Conservation (phyloP, 2,888 invertebrate species). For the Melanostoma mellinum region DNA sequence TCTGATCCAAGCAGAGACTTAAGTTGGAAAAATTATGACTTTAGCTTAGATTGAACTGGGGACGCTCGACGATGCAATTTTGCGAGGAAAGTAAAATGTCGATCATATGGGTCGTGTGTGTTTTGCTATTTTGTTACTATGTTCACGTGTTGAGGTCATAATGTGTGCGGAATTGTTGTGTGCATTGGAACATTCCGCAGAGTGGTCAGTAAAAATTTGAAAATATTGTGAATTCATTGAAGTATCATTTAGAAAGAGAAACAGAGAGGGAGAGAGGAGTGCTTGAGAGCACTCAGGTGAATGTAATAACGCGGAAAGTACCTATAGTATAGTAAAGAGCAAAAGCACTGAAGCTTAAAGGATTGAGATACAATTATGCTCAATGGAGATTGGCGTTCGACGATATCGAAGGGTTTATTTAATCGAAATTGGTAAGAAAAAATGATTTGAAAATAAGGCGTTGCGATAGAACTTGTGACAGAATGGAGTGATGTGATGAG, state of each 20-base stretch:
- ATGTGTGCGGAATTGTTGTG: conserved; percentile 16
- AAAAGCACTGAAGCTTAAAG: background rate
- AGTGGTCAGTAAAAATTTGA: conserved; percentile 70
- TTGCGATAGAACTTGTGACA: too few species aligned
- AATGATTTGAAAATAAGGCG: too few species aligned
- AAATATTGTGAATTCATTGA: conserved; percentile 69
- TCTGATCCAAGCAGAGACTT: conserved; percentile 37
- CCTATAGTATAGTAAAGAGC: conserved; percentile 29
- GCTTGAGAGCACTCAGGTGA: conserved; percentile 65
- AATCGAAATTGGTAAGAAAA: too few species aligned
- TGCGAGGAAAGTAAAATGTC: conserved; percentile 62
- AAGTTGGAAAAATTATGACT: conserved; percentile 51
- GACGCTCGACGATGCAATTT: conserved; percentile 65
- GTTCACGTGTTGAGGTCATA: conserved; percentile 23
- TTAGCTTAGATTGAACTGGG: conserved; percentile 63
- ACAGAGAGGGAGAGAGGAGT: too few species aligned
- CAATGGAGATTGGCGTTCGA: too few species aligned
- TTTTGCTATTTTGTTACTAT: conserved; percentile 51
- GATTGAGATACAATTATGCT: too few species aligned
- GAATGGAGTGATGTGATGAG: too few species aligned
- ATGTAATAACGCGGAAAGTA: conserved; percentile 62
- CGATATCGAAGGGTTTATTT: too few species aligned
- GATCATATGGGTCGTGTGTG: conserved; percentile 66
- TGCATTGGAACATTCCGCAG: conserved; percentile 30
- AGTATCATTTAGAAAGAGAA: conserved; percentile 57